Base-by-base conservation (phyloP, 1,140 invertebrate species). In the Pseudomyrmex dendroicus region DNA sequence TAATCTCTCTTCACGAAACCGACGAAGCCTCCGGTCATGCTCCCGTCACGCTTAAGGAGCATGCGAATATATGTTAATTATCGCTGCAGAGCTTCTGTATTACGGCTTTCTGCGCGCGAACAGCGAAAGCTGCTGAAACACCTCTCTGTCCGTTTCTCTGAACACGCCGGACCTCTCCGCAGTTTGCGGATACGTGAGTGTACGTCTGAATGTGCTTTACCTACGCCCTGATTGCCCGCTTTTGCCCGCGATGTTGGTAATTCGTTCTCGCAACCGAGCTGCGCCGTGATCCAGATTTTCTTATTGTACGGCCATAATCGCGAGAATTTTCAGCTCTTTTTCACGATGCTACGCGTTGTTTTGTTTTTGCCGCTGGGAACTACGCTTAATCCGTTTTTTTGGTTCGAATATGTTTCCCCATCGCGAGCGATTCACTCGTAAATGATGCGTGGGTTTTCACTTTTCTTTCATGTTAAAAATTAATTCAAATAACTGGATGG, bases 31-130 rank as follows among this genome's bases (percentile, higher is more conserved):
- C 59, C 7, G 67, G 68, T 25, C 70, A 62, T 72, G 80, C 83
- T 67, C 70, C 73, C 85, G 86, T 87, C 86, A 87, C 73, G 85
- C 68, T 52, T 78, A 84, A 84, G 17, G 72, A 85, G 54, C 64
- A 85, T 72, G 74, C 74, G 70, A 84, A 84, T 80, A 66, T 78
- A 85, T 82, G 77, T 74, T 82, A 61, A 85, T 86, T 68, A 86
- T 78, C 61, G 17, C 59, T 48, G 54, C 64, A 20, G 48, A 25
- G 44, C 67, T 25, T 68, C 44, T 63, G 59, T 13, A 50, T 15
- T 35, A 35, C 20, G 22, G 25, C 62, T 44, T 70, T 56, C 54
- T 25, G 15, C n/a, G 57, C 48, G 9, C 15, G 17, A n/a, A 15
- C 15, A 44, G 59, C 52, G 62, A 63, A 85, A 83, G 64, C 73